Base-by-base conservation (phyloP, 1,140 invertebrate genomes). In the Neodiprion lecontei region DNA sequence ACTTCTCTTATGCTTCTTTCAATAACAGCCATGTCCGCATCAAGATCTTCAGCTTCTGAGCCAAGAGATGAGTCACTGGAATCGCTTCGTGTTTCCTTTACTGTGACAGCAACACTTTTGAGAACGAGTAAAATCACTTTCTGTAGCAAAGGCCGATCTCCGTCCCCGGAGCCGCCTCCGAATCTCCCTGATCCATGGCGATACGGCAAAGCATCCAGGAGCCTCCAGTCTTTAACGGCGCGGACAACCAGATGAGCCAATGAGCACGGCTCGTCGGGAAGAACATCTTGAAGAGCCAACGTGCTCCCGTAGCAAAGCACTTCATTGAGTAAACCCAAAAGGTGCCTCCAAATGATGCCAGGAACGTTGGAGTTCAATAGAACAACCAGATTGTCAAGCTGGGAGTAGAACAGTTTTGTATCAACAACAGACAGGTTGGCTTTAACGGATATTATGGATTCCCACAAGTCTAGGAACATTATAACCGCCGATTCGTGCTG, bases 221-320 rank as follows among this genome's bases (percentile, higher is more conserved):
- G 89, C 77, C 95, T 90, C 83, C 94, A 93, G 83, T 96, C 95
- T 86, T 96, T 96, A 0, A 96, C 95, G 84, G 93, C 95, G 23
- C 95, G 91, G 0, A 97, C 94, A 28, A 92, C 86, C 47, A 95
- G 91, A 83, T 96, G 95, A 12, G 95, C 95, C 76, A 97, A 86
- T 79, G 92, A 92, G 84, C 95, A 96, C 10, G 96, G 95, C 83
- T 97, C 95, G 82, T 97, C 95, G 21, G 95, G 95, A 72, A 96
- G 86, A 74, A 94, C 91, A 85, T 96, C 95, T 87, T 97, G 95
- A 74, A 97, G 87, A 47, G 95, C 95, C 77, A 97, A 87, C 49
- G 96, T 97, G 72, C 95, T 96, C 1, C 95, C 95, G 86, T 97
- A 97, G 85, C 95, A 97, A 48, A 97, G 85, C 7, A 96, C 95